These are phyloP conservation scores for Julus scandinavius DNA, from an alignment of 2,888 invertebrate species.

Conservation along the genomic window DNA sequence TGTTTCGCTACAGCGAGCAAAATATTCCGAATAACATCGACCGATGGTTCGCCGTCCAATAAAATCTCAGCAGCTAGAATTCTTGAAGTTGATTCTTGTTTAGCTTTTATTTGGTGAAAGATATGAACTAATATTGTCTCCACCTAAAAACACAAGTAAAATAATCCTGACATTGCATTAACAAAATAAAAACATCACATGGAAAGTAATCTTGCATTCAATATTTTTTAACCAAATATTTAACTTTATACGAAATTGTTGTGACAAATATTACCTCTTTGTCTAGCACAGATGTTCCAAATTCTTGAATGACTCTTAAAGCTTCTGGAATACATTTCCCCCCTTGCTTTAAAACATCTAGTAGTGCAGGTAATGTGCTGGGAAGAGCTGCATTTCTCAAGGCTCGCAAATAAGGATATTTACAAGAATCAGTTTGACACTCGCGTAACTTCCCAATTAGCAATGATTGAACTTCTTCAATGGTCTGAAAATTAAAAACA, in stretches of 20 bases:
- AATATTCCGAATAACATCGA: constrained; percentile 57
- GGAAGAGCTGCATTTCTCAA: constrained; percentile 49
- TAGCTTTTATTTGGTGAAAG: constrained; percentile 46
- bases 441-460: constrained; percentile 31
- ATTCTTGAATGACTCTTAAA: constrained; percentile 30
- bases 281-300: neutral
- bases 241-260: too few species aligned
- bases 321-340: constrained; percentile 51
- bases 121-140: constrained; percentile 7
- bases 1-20: constrained; percentile 47
- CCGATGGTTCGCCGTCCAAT: constrained; percentile 47
- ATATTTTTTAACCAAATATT: neutral
- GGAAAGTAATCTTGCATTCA: neutral
- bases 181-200: neutral
- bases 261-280: neutral
- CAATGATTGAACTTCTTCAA: neutral
- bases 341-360: constrained; percentile 34
- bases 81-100: constrained; percentile 60
- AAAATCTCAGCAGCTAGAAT: constrained; percentile 60
- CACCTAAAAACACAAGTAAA: constrained; percentile 29
- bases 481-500: neutral
- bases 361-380: neutral
- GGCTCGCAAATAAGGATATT: constrained; percentile 32
- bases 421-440: constrained; percentile 53
- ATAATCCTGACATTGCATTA: neutral